phyloP scores from a whole-genome alignment of 2,888 invertebrate genomes.

The Thereva unica region DNA sequence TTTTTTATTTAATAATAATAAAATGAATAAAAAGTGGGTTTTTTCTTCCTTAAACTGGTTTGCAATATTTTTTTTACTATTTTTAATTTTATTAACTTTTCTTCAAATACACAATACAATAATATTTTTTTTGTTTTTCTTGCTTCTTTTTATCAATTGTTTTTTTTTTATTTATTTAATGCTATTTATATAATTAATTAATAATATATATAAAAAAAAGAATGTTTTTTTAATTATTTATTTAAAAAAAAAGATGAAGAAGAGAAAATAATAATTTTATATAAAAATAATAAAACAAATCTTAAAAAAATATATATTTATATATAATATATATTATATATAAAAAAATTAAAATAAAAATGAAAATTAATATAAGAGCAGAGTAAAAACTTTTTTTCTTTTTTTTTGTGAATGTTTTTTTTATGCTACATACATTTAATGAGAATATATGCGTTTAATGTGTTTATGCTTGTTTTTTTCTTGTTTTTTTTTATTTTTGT shows the following conservation, averaged over 20 bases:
- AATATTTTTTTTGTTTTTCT: slow-evolving; percentile 38
- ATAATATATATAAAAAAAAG: slow-evolving; percentile 27
- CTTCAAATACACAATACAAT: slow-evolving; percentile 41
- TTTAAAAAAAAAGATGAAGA: too few relatives aligned
- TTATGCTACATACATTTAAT: slow-evolving; percentile 34
- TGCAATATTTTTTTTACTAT: slow-evolving; percentile 39
- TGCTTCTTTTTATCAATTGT: slow-evolving; percentile 36
- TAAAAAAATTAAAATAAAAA: slow-evolving; percentile 14
- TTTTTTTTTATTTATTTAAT: slow-evolving; percentile 37
- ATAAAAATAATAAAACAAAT: too few relatives aligned
- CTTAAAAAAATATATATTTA: too few relatives aligned
- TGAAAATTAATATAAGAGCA: background rate
- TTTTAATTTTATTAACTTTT: slow-evolving; percentile 34
- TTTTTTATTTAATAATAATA: slow-evolving; percentile 18
- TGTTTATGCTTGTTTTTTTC: slow-evolving; percentile 25
- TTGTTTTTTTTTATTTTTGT: slow-evolving; percentile 6
- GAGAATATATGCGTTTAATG: slow-evolving; percentile 32
- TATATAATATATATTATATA: background rate
- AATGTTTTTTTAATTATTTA: too few relatives aligned
- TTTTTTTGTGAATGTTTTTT: slow-evolving; percentile 23
- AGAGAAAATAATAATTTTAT: too few relatives aligned
- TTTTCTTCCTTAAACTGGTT: slow-evolving; percentile 20
- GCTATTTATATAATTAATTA: slow-evolving; percentile 28
- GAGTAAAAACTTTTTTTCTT: too few relatives aligned
- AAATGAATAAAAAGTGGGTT: slow-evolving; percentile 22